These are phyloP conservation scores for Yoshiicerus persimilis DNA, from an alignment of 1,140 invertebrate genomes.

Conservation along the genomic window DNA sequence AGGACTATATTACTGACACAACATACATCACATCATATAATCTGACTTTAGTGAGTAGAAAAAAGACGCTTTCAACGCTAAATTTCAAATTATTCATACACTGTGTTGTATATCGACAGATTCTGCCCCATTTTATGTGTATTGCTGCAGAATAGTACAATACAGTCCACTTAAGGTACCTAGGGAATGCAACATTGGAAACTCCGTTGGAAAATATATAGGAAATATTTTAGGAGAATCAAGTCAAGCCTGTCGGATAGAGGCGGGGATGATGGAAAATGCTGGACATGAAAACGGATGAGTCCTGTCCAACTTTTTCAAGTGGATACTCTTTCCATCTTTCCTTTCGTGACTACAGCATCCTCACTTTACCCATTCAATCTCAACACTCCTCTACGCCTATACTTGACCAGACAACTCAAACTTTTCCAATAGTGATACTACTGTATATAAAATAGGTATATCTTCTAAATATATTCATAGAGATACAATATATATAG, in stretches of 20 bases:
- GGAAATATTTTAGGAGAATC: neutral
- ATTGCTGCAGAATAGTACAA: neutral
- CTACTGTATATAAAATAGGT: neutral
- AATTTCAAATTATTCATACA: constrained; percentile 5
- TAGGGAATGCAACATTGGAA: neutral
- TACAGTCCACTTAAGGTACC: neutral
- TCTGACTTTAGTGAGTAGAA: neutral
- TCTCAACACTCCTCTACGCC: neutral
- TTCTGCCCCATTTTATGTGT: neutral
- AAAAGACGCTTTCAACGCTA: neutral
- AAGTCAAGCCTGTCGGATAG: neutral
- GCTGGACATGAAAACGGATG: constrained; percentile 29
- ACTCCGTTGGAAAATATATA: neutral
- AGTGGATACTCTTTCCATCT: constrained; percentile 11
- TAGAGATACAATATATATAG: too few relatives aligned
- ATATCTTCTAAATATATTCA: neutral
- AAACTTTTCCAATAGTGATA: neutral
- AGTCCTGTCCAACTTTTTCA: constrained; percentile 33
- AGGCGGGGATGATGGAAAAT: constrained; percentile 23
- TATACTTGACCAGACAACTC: neutral
- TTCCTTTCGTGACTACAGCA: neutral
- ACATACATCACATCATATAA: neutral
- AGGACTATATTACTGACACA: neutral
- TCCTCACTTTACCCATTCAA: neutral
- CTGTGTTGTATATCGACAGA: neutral